These are phyloP conservation scores for Callopanchax toddi DNA, from an alignment of 2,113 vertebrate species.

Conservation along the genomic window DNA sequence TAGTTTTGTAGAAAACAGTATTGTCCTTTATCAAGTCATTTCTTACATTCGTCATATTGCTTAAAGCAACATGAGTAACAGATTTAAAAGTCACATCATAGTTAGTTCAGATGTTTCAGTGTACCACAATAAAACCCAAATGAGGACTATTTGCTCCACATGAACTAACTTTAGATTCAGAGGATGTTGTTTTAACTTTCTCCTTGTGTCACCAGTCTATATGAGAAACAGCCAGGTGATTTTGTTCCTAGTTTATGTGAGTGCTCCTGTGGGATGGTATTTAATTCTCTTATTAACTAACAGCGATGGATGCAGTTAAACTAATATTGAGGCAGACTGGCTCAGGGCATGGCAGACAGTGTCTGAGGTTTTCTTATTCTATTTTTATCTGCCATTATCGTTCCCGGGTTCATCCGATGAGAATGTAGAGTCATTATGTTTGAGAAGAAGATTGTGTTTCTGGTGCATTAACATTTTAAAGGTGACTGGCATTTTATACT, in stretches of 20 bases:
- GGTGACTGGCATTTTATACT: slow-evolving; percentile 25
- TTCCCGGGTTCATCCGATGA: slow-evolving; percentile 16
- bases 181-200: not conserved
- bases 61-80: no score
- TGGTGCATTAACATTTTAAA: slow-evolving; percentile 38
- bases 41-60: no score
- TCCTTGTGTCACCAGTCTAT: slow-evolving; percentile 16
- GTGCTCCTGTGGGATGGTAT: slow-evolving; percentile 47
- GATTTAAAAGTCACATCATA: no score
- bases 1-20: no score
- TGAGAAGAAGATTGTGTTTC: slow-evolving; percentile 31
- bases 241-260: slow-evolving; percentile 35
- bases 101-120: no score
- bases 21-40: no score
- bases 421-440: slow-evolving; percentile 38
- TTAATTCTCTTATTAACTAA: slow-evolving; percentile 70
- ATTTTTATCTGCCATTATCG: slow-evolving; percentile 22
- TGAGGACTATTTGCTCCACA: no score
- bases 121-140: no score
- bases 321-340: slow-evolving; percentile 45
- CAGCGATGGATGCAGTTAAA: slow-evolving; percentile 64
- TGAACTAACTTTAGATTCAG: not conserved
- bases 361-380: slow-evolving; percentile 39
- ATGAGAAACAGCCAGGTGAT: slow-evolving; percentile 32
- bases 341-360: slow-evolving; percentile 29